phyloP scores from a whole-genome alignment of 2,113 vertebrate species.

The Xenopus borealis region DNA sequence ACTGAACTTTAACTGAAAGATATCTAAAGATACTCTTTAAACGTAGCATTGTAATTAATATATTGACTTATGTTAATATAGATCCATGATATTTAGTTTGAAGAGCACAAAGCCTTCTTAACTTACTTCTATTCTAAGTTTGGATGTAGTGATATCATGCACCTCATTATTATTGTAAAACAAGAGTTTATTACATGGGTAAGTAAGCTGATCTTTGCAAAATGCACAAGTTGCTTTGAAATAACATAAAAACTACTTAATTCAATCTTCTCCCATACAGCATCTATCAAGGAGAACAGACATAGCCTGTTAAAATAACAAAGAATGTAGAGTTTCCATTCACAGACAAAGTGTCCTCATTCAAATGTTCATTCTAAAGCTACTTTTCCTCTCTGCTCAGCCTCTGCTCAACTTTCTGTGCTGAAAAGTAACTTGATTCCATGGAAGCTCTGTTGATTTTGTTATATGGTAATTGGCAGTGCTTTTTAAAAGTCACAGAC shows the following conservation, averaged over 20 bases:
- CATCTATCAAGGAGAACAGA: conserved; percentile 85
- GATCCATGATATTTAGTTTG: neutral
- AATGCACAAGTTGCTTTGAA: conserved; percentile 78
- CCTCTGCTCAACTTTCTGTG: conserved; percentile 85
- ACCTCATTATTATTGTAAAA: conserved; percentile 72
- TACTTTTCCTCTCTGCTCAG: conserved; percentile 84
- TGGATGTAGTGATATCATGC: conserved; percentile 67
- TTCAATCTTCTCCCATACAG: conserved; percentile 77
- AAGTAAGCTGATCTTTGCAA: conserved; percentile 83
- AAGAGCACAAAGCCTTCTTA: conserved; percentile 1
- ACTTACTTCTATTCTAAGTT: conserved; percentile 54
- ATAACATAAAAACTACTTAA: conserved; percentile 90
- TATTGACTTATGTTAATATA: neutral
- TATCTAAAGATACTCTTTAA: no score
- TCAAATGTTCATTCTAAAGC: conserved; percentile 83
- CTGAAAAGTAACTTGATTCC: conserved; percentile 81
- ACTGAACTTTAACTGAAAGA: no score
- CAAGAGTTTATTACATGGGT: conserved; percentile 78
- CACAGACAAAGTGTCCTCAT: conserved; percentile 94
- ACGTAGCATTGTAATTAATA: no score
- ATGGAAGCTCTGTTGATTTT: conserved; percentile 73
- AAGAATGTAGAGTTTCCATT: conserved; percentile 91
- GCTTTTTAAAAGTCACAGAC: conserved; percentile 78
- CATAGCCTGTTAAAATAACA: conserved; percentile 98
- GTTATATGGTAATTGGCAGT: conserved; percentile 78